Evolutionary conservation across 2,888 invertebrate genomes (phyloP).

Genomic region (Prenolepis imparis): DNA sequence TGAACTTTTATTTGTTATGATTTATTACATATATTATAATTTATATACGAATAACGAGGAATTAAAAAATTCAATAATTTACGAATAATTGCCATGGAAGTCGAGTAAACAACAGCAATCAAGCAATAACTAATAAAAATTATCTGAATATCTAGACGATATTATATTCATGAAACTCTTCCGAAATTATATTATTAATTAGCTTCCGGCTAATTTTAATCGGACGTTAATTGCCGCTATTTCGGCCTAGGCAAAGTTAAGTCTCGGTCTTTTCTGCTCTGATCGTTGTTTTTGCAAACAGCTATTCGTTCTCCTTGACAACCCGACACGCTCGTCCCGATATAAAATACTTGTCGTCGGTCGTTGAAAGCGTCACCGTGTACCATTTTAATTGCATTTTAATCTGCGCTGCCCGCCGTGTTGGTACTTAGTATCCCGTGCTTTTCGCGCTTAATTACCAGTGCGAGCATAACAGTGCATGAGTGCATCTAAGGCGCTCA

Average conservation of each 20-base stretch:
- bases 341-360: background rate
- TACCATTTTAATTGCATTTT: conserved; percentile 25
- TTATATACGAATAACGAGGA: background rate
- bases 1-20: background rate
- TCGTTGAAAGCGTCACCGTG: background rate
- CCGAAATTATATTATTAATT: background rate
- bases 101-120: background rate
- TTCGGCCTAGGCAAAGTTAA: background rate
- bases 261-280: background rate
- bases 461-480: background rate
- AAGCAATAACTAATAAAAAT: background rate
- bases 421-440: background rate
- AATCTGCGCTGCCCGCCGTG: background rate
- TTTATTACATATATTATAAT: background rate
- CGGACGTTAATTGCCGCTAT: background rate
- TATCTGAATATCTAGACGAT: conserved; percentile 8
- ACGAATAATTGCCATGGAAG: background rate
- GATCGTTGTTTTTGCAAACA: background rate
- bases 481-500: conserved; percentile 16
- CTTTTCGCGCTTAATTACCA: conserved; percentile 1
- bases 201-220: background rate
- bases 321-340: conserved; percentile 6
- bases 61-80: background rate
- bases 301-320: background rate
- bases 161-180: background rate